phyloP scores from a whole-genome alignment of 1,140 invertebrate species.

The Proctacanthus coquilletti region DNA sequence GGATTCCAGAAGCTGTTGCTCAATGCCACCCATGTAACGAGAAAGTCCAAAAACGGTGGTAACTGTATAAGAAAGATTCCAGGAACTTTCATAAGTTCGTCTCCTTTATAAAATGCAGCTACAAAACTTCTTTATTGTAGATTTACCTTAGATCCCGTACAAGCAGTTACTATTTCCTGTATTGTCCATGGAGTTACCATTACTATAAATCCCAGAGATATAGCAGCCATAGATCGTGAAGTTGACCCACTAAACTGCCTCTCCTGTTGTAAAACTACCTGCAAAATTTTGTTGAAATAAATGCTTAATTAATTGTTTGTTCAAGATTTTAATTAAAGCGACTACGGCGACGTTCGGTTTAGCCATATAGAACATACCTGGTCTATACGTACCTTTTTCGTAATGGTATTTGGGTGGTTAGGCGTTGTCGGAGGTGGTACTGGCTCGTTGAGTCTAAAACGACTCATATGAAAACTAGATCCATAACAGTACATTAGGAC shows the following conservation, averaged over 20 bases:
- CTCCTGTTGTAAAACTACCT: constrained; percentile 49
- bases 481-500: constrained; percentile 80
- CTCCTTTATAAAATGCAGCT: neutral
- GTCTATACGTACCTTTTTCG: constrained; percentile 27
- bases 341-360: no score
- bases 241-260: constrained; percentile 58
- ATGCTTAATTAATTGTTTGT: no score
- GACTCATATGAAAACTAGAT: constrained; percentile 72
- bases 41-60: constrained; percentile 61
- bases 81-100: neutral
- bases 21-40: constrained; percentile 69
- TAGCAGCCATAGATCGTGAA: constrained; percentile 72
- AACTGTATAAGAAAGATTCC: constrained; percentile 35
- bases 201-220: constrained; percentile 75
- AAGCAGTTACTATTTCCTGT: constrained; percentile 74
- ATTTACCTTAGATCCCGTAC: constrained; percentile 55
- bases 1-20: constrained; percentile 80
- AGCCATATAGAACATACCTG: no score
- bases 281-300: no score
- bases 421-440: constrained; percentile 29
- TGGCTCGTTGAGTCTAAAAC: constrained; percentile 47
- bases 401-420: constrained; percentile 27
- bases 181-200: constrained; percentile 78
- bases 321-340: no score
- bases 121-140: neutral